Percentiles rank a stretch among this genome's conserved stretches.
Conservation (phyloP, 2,797 vertebrate genomes). For the Rhinichthys osculus region DNA sequence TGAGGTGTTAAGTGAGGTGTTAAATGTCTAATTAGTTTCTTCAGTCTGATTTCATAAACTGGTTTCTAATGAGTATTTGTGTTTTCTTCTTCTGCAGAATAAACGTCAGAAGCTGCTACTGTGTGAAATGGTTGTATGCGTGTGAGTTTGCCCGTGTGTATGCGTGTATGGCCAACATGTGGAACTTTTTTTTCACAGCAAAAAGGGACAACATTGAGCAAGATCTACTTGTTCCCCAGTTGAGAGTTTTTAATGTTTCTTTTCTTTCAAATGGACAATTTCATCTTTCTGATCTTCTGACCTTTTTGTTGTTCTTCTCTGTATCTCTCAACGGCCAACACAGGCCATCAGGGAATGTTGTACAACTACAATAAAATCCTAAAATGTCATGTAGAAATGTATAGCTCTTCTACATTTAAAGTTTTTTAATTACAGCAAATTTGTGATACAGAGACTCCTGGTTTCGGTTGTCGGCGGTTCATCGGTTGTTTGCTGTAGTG, state of each 20-base stretch:
- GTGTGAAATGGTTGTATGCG: slow-evolving; percentile 72
- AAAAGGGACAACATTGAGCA: slow-evolving; percentile 71
- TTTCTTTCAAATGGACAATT: slow-evolving; percentile 80
- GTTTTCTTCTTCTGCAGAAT: slow-evolving; percentile 69
- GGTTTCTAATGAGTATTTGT: neutral
- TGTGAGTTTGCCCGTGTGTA: slow-evolving; percentile 59
- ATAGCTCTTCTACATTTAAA: slow-evolving; percentile 77
- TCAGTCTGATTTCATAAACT: neutral
- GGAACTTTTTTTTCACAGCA: slow-evolving; percentile 79
- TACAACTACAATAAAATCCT: slow-evolving; percentile 85
- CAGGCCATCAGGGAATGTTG: slow-evolving; percentile 91
- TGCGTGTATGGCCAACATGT: slow-evolving; percentile 80
- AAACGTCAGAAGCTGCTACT: slow-evolving; percentile 67
- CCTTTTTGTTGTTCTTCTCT: slow-evolving; percentile 67
- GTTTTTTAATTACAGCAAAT: slow-evolving; percentile 75
- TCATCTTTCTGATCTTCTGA: slow-evolving; percentile 70
- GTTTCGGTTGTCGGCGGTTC: slow-evolving; percentile 57
- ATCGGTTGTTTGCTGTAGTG: slow-evolving; percentile 57
- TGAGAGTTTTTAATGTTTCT: slow-evolving; percentile 86
- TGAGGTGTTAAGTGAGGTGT: slow-evolving; percentile 74
- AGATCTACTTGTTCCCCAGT: slow-evolving; percentile 76
- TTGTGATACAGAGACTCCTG: slow-evolving; percentile 73
- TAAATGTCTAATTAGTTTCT: neutral
- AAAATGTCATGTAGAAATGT: slow-evolving; percentile 80
- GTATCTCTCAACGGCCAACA: slow-evolving; percentile 89